Evolutionary conservation across 2,113 vertebrate species (phyloP), one percentile per base, ranked within the genome.

Genomic region (Cinclus cinclus): DNA sequence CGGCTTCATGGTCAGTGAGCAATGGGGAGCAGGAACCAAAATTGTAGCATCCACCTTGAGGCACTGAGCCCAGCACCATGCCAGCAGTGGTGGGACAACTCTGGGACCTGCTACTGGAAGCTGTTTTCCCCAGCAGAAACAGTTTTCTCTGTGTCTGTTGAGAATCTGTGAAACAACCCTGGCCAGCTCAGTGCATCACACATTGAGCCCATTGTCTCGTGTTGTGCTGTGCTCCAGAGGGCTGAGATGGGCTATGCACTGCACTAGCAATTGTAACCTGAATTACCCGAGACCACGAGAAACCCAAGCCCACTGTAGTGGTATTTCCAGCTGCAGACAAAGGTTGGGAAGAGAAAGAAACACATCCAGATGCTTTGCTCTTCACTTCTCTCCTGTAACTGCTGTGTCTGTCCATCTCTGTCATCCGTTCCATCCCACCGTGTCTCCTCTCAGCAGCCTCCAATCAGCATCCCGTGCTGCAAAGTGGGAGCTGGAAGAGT

Each of bases 41-140:
- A 89, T 11, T 0, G 0, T 30, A 24, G 70, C 58, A 75, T 25
- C 12, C 33, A 46, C 39, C 13, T 64, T 5, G 2, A 89, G 84
- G 69, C 67, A 41, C 55, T 16, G 81, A 89, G 59, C 49, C 8
- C 5, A 56, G 6, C 74, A 46, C 24, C 3, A 1, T 14, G 25
- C 33, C 64, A 27, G 25, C 59, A 35, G 53, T 6, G 12, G 21
- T 47, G 44, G 35, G 46, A 71, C 28, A 77, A 58, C 7, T 41
- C 37, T 0, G 0, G 30, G 50, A 31, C 0, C 1, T 35, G 27
- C 68, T 84, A 53, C 46, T 53, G 56, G 56, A 71, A 71, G 56
- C 42, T 25, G 23, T n/a, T 80, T 63, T 77, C n/a, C 8, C n/a
- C 74, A 62, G 10, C 33, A 70, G 30, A 74, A 89, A 39, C 33